Evolutionary conservation across 2,113 vertebrate genomes (phyloP), one percentile per base, ranked within the genome.

Genomic region (Antechinus stuartii): DNA sequence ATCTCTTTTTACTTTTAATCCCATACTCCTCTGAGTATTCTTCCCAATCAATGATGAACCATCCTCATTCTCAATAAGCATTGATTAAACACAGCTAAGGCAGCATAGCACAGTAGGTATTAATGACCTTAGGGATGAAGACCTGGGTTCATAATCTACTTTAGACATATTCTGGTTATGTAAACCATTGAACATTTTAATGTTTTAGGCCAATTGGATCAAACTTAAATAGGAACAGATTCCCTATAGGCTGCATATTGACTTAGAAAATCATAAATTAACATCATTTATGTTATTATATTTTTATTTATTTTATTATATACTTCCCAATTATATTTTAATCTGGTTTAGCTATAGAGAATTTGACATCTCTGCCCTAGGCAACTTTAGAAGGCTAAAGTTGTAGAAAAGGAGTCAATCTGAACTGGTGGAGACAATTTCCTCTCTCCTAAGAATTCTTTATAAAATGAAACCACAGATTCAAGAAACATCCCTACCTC

Each of bases 21-120:
- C n/a, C 56, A 19, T 2, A n/a, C 1, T 56, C 24, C 4, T 93
- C 54, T 91, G 47, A 92, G 22, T 95, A 19, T 89, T 95, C 9
- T 68, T 50, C 92, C 14, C 49, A 12, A 22, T 91, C 90, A 55
- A 55, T 92, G 55, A 61, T n/a, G 92, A 93, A 94, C 91, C 95
- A 92, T n/a, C 8, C 89, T n/a, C 94, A 57, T 57, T n/a, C 90
- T 16, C 50, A 90, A 61, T 35, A 61, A 35, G 94, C 93, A 50
- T 91, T 91, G 55, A 57, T 42, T 42, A 42, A 84, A n/a, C 6
- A 84, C 19, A 42, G 14, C 14, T 76, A 42, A 84, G 14, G 19
- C 46, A 91, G 19, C 7, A 27, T 76, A 35, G 35, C 54, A 54
- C 25, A n/a, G 10, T 90, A 2, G 12, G 90, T 68, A 50, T 19